These are phyloP conservation scores for Smittia sp. DNA, from an alignment of 2,888 invertebrate species.

Conservation along the genomic window DNA sequence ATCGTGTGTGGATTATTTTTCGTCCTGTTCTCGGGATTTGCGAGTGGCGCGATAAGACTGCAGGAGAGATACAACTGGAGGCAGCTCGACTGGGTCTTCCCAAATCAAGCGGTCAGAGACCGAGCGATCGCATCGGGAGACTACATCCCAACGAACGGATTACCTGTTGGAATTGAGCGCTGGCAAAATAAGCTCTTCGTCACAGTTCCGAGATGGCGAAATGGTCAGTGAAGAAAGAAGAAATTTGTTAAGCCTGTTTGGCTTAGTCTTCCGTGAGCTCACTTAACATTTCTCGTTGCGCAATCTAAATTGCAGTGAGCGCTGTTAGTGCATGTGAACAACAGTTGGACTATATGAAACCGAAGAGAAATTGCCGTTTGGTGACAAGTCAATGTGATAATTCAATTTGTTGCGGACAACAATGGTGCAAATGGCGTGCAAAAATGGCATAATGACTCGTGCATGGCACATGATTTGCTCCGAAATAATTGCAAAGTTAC, in stretches of 20 bases:
- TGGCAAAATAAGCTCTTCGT: conserved; percentile 80
- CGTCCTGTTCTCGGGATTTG: neutral
- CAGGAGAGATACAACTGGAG: conserved; percentile 75
- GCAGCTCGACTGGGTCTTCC: conserved; percentile 72
- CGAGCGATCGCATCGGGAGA: conserved; percentile 64
- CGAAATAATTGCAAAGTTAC: neutral
- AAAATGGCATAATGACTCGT: neutral
- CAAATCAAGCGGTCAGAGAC: conserved; percentile 60
- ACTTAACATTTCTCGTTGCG: neutral
- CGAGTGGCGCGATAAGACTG: conserved; percentile 54
- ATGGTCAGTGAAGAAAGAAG: conserved; percentile 62
- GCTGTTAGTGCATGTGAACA: neutral
- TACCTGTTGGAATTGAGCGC: conserved; percentile 79
- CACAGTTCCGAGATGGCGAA: conserved; percentile 75
- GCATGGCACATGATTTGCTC: neutral
- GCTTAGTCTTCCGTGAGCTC: neutral
- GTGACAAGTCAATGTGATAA: neutral
- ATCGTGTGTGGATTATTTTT: neutral
- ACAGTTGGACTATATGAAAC: neutral
- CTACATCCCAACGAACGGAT: conserved; percentile 71
- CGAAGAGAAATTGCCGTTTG: neutral
- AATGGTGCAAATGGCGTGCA: neutral
- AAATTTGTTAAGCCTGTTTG: neutral
- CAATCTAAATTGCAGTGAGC: neutral
- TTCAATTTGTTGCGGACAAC: neutral